Evolutionary conservation across 2,797 vertebrate species (phyloP), one percentile per base, ranked within the genome.

Genomic region (Nannoperca obscura): DNA sequence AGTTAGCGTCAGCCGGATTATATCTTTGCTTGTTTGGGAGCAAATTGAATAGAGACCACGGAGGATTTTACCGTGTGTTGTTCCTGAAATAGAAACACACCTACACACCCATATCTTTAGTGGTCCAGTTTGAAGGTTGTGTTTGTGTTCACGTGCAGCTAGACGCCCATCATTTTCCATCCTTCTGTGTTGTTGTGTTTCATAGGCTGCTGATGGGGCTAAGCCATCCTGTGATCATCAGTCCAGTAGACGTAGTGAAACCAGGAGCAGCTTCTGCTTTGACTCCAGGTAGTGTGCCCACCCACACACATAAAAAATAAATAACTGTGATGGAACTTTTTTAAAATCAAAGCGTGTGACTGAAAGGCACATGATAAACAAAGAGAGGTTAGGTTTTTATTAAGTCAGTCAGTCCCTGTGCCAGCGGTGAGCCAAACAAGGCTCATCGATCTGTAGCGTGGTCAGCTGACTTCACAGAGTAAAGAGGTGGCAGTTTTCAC

Each of bases 251-350:
- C 91, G 92, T 81, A 94, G 88, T 20, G 95, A 97, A 30, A 94
- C 94, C 57, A 95, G 96, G 80, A 87, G 96, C 42, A 96, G 96
- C 81, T 99, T 99, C 94, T 99, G 98, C 94, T 99, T 99, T 90
- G 97, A 99, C 90, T 96, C 97, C 88, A 97, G 97, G 98, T 98
- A 95, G 81, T 22, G 27, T 67, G 27, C 60, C 27, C 2, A 61
- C 74, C n/a, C 67, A 32, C 22, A 40, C 58, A 58, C n/a, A 67
- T 19, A 22, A 55, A 11, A 24, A 17, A 17, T 19, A 24, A 17
- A 17, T 19, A 10, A 42, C 2, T 50, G n/a, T 0, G 17, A 20
- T 4, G 30, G 3, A 7, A 53, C 30, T 52, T 58, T 58, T 13
- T 53, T 22, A 12, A 27, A 54, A 32, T 44, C 6, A 42, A 12